Base-by-base conservation (phyloP, 92 coral and sea anemone genomes). In the Palythoa grandis region DNA sequence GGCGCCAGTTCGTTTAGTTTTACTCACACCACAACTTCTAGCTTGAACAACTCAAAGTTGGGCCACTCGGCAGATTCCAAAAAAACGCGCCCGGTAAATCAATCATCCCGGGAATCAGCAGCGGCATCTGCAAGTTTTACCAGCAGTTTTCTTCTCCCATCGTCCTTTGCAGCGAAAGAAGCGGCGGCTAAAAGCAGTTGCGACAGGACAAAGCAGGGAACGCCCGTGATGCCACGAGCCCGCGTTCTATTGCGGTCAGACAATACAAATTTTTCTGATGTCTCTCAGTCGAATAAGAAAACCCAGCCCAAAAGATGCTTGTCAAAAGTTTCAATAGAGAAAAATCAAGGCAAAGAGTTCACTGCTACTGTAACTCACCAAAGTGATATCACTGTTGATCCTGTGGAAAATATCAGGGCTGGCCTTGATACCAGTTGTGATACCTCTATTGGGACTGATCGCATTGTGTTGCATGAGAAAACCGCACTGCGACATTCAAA, bases 131-230 rank as follows among this genome's bases (percentile, higher is more conserved):
- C 47, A 24, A 63, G 57, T 15, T 40, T 10, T 66, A 43, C 74
- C 13, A 63, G 23, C 17, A 80, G 20, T 24, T 80, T 35, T 23
- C 85, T 80, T 48, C 85, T 80, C 19, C 85, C 73, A 17, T 65
- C 74, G 43, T 80, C 85, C 40, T 80, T 80, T 48, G 85, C 85
- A 65, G 85, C 85, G 11, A 80, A 80, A 53, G 85, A 52, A 80
- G 75, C 60, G 17, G 43, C 85, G 13, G 23, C 20, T 20, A 53
- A 35, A 80, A 23, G 7, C 15, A 6, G 48, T 2, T 11, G 61
- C 2, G 40, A 23, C 40, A 80, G 61, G 70, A 14, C 40, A 47
- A 80, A 50, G 7, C 85, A 48, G 6, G 85, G 74, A 16, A 80
- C 74, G 13, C 74, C 85, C 2, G 48, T 47, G 61, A 80, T 80